Evolutionary conservation across 2,113 vertebrate species (phyloP).

Genomic region (Ophiodon elongatus): DNA sequence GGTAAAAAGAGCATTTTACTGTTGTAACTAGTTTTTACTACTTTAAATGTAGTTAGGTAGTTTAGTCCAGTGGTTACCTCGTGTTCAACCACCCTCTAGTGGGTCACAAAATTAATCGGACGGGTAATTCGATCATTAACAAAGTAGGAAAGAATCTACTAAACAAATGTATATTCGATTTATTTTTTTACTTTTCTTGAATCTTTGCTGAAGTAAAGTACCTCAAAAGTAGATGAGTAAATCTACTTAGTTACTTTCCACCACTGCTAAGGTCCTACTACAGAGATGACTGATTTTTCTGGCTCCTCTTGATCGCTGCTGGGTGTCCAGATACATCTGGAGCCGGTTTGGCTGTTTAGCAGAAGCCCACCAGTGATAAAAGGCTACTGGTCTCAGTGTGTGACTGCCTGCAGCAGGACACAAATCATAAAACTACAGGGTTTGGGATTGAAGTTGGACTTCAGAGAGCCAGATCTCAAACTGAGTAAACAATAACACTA

Average conservation of each 20-base stretch:
- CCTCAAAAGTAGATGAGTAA: not conserved
- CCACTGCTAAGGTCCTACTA: not conserved
- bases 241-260: not conserved
- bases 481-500: not conserved
- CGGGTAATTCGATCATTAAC: not conserved
- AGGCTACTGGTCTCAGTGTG: conserved; percentile 16
- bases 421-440: conserved; percentile 19
- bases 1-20: not conserved
- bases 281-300: not conserved
- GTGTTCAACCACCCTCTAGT: not conserved
- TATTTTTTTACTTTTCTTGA: not conserved
- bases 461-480: not conserved
- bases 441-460: conserved; percentile 1
- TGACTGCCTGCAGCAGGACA: conserved; percentile 14
- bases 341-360: conserved; percentile 31
- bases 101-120: not conserved
- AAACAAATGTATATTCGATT: no score
- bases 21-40: not conserved
- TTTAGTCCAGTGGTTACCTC: not conserved
- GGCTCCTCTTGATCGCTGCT: not conserved
- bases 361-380: conserved; percentile 24
- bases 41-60: not conserved
- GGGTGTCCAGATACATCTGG: conserved; percentile 22
- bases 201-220: not conserved
- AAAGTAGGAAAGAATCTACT: not conserved